Evolutionary conservation across 2,888 invertebrate genomes (phyloP).

Genomic region (Caradrina kadenii): DNA sequence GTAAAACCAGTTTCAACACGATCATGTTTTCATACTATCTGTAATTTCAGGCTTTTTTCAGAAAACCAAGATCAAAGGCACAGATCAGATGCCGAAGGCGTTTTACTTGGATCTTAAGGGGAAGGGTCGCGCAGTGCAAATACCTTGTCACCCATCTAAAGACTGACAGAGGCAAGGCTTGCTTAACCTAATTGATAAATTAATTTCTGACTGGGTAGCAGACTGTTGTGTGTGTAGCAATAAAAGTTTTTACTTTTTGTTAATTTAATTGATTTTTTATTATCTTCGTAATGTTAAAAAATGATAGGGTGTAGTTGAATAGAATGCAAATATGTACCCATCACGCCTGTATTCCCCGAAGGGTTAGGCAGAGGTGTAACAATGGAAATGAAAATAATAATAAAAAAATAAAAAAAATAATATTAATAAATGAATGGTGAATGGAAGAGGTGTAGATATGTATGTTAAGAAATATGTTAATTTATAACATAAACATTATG

Average conservation of each 20-base stretch:
- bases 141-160: not conserved
- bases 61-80: not conserved
- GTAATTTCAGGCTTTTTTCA: not conserved
- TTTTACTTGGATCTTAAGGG: not conserved
- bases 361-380: too few relatives aligned
- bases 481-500: constrained; percentile 15
- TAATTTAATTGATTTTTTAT: not conserved
- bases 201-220: too few relatives aligned
- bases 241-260: not conserved
- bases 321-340: constrained; percentile 13
- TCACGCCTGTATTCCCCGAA: too few relatives aligned
- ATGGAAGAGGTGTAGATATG: too few relatives aligned
- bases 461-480: constrained; percentile 28
- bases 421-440: too few relatives aligned
- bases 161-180: not conserved
- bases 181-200: not conserved
- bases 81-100: not conserved
- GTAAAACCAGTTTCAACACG: not conserved
- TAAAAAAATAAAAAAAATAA: too few relatives aligned
- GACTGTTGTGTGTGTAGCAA: not conserved
- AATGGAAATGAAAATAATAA: too few relatives aligned
- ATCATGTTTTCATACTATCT: not conserved
- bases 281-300: not conserved
- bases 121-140: not conserved
- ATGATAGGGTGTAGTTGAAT: not conserved